Evolutionary conservation across 2,888 invertebrate species (phyloP).

Genomic region (Drosophila basisetae): DNA sequence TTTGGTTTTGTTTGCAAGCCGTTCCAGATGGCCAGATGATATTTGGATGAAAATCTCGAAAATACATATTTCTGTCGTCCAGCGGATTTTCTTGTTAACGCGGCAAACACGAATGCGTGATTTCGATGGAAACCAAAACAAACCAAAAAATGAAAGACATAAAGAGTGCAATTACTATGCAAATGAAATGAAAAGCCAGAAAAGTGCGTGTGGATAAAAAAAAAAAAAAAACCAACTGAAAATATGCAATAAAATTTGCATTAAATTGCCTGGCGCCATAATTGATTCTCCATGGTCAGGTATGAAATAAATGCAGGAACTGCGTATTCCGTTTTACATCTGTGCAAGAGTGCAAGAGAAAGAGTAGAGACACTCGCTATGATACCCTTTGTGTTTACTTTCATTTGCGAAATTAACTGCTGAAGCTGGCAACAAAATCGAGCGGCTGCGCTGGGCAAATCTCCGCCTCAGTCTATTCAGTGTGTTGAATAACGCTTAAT

Average conservation of each 20-base stretch:
- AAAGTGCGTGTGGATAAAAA: not conserved
- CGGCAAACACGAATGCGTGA: conserved; percentile 43
- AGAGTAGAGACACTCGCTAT: not conserved
- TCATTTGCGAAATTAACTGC: conserved; percentile 69
- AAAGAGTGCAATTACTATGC: conserved; percentile 16
- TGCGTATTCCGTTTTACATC: conserved; percentile 17
- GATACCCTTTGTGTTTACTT: conserved; percentile 17
- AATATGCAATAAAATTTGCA: conserved; percentile 46
- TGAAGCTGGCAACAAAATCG: conserved; percentile 28
- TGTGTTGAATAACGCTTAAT: conserved; percentile 62
- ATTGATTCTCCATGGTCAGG: conserved; percentile 66
- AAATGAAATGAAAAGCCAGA: conserved; percentile 2
- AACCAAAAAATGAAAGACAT: not conserved
- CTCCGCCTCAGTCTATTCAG: conserved; percentile 41
- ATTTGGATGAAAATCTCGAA: conserved; percentile 17
- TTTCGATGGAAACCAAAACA: conserved; percentile 32
- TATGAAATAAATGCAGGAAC: conserved; percentile 36
- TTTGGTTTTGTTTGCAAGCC: conserved; percentile 22
- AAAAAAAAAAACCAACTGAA: not conserved
- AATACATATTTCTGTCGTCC: conserved; percentile 32
- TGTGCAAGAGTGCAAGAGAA: not conserved
- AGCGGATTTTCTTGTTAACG: conserved; percentile 53
- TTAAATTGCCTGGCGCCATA: conserved; percentile 42
- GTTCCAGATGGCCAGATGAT: not conserved
- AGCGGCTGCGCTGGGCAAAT: not conserved